Base-by-base conservation (phyloP, 2,113 vertebrate genomes). In the Anoplopoma fimbria region DNA sequence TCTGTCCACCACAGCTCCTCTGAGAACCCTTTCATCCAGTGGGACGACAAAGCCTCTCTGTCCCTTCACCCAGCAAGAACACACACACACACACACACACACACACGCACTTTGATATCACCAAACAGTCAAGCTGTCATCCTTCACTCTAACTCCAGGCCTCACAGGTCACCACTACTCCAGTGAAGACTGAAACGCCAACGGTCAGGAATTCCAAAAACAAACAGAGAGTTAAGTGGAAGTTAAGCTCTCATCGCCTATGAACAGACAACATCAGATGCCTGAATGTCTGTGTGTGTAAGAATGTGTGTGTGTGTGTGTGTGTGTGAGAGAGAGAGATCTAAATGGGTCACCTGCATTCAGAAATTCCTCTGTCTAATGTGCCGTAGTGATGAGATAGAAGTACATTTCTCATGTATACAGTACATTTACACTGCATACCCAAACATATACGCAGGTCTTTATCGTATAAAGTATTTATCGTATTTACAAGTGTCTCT, bases 311-410 rank as follows among this genome's bases (percentile, higher is more conserved):
- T 51, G 49, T 51, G 47, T 49, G 47, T 49, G 47, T 75, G 53
- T 69, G 64, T 25, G 29, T 68, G 40, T n/a, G 38, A 40, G 58
- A 51, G 21, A 49, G 51, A 27, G n/a, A 13, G 42, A 77, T 72
- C 60, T 60, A 88, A 86, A 87, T 79, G 77, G 85, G 70, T 89
- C 87, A 87, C 69, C 81, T 82, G 69, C 81, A 60, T 76, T 84
- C 45, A 76, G 79, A 86, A 88, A 92, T 89, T 86, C 86, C 87
- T 83, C 64, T 42, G 68, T 85, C 69, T 89, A 89, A 91, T 88
- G 77, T 72, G 19, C 60, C 15, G 2, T 77, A 68, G 62, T 84
- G 82, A 74, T 75, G 74, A 84, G 69, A 74, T 65, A 61, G 76
- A 69, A 61, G 75, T 78, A 89, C 81, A 79, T 61, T 0, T 83